These are phyloP conservation scores for Drosophila siamana DNA, from an alignment of 2,888 invertebrate species.

Conservation along the genomic window DNA sequence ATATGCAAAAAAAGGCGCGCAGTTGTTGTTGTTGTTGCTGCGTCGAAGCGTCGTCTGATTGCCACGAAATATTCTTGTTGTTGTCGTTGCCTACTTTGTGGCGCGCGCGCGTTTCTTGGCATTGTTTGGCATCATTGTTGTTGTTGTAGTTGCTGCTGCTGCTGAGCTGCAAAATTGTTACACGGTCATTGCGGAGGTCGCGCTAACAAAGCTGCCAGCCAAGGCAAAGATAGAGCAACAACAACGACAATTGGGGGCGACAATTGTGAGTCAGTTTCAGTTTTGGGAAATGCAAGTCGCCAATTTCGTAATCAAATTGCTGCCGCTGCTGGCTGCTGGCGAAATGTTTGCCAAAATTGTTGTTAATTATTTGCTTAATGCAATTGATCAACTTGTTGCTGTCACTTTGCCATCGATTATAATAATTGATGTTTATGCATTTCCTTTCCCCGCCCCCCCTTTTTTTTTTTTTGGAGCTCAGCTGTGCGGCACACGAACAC, in stretches of 20 bases:
- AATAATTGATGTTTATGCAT: slow-evolving; percentile 7
- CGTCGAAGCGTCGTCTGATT: no score
- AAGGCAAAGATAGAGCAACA: slow-evolving; percentile 53
- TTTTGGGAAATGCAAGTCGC: slow-evolving; percentile 28
- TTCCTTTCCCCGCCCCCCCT: no score
- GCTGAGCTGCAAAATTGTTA: slow-evolving; percentile 74
- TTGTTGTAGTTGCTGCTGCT: slow-evolving; percentile 21
- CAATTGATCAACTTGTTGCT: slow-evolving; percentile 69
- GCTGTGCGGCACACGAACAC: neutral
- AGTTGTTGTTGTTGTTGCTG: slow-evolving; percentile 28
- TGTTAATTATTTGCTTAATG: slow-evolving; percentile 23
- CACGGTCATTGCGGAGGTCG: slow-evolving; percentile 81
- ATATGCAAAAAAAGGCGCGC: slow-evolving; percentile 47
- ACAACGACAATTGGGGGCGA: slow-evolving; percentile 25
- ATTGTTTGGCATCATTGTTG: slow-evolving; percentile 40
- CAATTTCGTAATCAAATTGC: slow-evolving; percentile 46
- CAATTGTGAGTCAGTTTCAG: slow-evolving; percentile 45
- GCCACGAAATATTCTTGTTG: no score
- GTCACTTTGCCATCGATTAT: neutral
- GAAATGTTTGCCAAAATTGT: slow-evolving; percentile 11
- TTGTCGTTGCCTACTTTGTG: slow-evolving; percentile 59
- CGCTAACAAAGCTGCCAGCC: slow-evolving; percentile 63
- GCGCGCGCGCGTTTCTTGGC: slow-evolving; percentile 73
- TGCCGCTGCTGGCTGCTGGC: no score
- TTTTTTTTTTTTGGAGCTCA: no score